Base-by-base conservation (phyloP, 2,888 invertebrate species). In the Hybos culiciformis region DNA sequence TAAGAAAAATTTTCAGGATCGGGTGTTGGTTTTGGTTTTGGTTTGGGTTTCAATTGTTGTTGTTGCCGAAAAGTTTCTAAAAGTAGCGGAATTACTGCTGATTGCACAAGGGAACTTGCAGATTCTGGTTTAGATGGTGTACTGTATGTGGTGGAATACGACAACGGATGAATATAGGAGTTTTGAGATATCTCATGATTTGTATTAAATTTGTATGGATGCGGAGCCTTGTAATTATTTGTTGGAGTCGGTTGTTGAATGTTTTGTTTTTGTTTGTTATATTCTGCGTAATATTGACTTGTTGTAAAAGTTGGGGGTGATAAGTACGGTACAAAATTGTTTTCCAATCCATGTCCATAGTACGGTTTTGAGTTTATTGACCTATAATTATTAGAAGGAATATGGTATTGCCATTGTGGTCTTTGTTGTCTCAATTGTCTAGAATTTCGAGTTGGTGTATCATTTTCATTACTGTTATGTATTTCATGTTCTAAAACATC, bases 1-100 rank as follows among this genome's bases (percentile, higher is more conserved):
- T 65, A 68, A 3, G 66, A 60, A 52, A 62, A 69, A 46, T 65
- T 69, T 4, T 59, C 56, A 7, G 50, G 52, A n/a, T 36, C 36
- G 21, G 44, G 12, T 24, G 32, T 24, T 37, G 37, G 29, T 11
- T 26, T 20, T 36, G 36, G 5, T 36, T 26, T 23, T 26, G 12
- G n/a, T 19, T 12, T 6, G n/a, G 20, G 15, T 11, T 15, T 3
- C n/a, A 19, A 19, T n/a, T 4, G 11, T n/a, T 4, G 4, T 11
- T n/a, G 1, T 6, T 12, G n/a, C 3, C 41, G 41, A 20, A 32
- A 40, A 18, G 20, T 37, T 14, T 23, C 37, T 5, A 31, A 11
- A 11, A 29, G 33, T 17, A 18, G 14, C 20, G 23, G 29, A 18
- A 36, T 20, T 24, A 31, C 11, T 6, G 37, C 40, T 3, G 44